Evolutionary conservation across 1,140 invertebrate genomes (phyloP), one percentile per base, ranked within the genome.

Genomic region (Procambarus virginalis): DNA sequence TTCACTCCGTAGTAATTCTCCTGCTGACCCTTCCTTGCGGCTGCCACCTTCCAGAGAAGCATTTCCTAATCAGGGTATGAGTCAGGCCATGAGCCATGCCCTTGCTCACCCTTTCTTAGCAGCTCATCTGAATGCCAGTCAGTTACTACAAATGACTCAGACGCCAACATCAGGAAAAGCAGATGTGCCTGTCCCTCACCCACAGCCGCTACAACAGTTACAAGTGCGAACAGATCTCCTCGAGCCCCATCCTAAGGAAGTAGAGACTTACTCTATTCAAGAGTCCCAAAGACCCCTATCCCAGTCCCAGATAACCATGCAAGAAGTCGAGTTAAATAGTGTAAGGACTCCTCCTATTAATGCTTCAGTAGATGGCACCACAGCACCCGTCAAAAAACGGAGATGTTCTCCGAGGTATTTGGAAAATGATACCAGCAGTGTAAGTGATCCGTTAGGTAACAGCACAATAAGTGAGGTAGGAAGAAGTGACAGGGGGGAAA

Each of bases 11-110:
- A 90, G 89, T 55, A 78, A 86, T 75, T 85, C 83, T 17, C 89
- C 89, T 2, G 89, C 77, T 68, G 86, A 88, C 17, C 51, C 58
- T 17, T 75, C 75, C 51, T 48, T 76, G 10, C 81, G 80, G 17
- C 78, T 79, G n/a, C 55, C 79, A 78, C 58, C 58, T 22, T 55
- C 60, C 76, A 58, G 77, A 51, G 80, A 84, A 55, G 60, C 73
- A 76, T 83, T 83, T 58, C 49, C 84, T 2, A 45, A 48, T 9
- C 79, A 48, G 77, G 86, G 80, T 55, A 92, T 92, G 85, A 92
- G 92, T 84, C 90, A 91, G 84, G 92, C 92, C 46, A 92, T 92
- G 92, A 92, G 92, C 51, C 92, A 92, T 79, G 92, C 90, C 77
- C 90, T 92, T 34, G 89, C 92, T 49, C 92, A 92, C 48, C 92